phyloP scores from a whole-genome alignment of 1,140 invertebrate genomes.

The Heliconius eleuchia region DNA sequence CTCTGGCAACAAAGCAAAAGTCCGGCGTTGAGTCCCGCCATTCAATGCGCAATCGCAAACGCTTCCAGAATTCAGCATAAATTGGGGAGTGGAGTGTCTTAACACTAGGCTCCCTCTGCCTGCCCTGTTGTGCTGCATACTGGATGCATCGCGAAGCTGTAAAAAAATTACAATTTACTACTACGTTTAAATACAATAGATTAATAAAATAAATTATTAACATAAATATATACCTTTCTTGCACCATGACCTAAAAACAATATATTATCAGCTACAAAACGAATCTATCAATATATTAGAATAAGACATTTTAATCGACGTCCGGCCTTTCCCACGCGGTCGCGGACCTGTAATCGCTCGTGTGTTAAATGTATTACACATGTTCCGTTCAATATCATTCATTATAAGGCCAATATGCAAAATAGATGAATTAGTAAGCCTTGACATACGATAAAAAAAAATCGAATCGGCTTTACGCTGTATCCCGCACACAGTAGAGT shows the following conservation, averaged over 20 bases:
- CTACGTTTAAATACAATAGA: background rate
- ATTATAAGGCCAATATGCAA: slow-evolving; percentile 68
- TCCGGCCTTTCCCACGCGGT: slow-evolving; percentile 67
- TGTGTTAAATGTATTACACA: slow-evolving; percentile 63
- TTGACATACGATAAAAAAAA: slow-evolving; percentile 57
- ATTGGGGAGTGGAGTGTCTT: too few relatives aligned
- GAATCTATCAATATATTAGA: slow-evolving; percentile 44
- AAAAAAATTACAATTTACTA: too few relatives aligned
- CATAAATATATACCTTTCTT: background rate
- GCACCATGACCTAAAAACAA: background rate
- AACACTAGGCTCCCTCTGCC: too few relatives aligned
- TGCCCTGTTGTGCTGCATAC: too few relatives aligned
- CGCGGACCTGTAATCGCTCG: slow-evolving; percentile 51
- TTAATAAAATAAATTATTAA: background rate
- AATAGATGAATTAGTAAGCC: slow-evolving; percentile 60
- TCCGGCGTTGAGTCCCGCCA: too few relatives aligned
- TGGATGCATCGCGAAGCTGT: too few relatives aligned
- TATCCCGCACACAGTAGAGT: too few relatives aligned
- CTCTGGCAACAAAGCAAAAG: too few relatives aligned
- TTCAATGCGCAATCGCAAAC: too few relatives aligned
- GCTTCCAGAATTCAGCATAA: too few relatives aligned
- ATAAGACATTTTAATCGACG: slow-evolving; percentile 53
- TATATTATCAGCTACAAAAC: slow-evolving; percentile 27
- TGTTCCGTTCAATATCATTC: slow-evolving; percentile 58
- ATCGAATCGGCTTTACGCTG: too few relatives aligned